These are phyloP conservation scores for Oncorhynchus nerka DNA, from an alignment of 2,113 vertebrate species.

Conservation along the genomic window DNA sequence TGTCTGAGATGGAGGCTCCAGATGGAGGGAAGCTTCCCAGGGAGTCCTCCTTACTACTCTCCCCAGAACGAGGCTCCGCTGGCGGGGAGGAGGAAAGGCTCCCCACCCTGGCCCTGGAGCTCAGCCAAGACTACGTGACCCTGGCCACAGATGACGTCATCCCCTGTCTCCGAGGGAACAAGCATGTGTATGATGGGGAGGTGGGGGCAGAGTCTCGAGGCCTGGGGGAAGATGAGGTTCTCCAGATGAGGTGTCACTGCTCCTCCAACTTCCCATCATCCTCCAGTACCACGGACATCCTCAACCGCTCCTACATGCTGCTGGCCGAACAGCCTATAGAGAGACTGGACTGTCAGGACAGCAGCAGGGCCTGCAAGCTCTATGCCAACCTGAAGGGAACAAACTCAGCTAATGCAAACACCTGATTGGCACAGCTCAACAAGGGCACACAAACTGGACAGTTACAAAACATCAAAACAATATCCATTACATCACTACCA, in stretches of 20 bases:
- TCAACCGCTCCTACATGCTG: constrained; percentile 67
- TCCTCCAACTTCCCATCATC: constrained; percentile 7
- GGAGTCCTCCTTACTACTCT: constrained; percentile 23
- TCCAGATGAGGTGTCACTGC: constrained; percentile 3
- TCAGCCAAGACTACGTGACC: constrained; percentile 69
- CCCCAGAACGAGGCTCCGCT: constrained; percentile 13
- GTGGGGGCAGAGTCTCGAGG: constrained; percentile 32
- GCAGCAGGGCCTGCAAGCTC: not conserved
- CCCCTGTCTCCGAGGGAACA: constrained; percentile 49
- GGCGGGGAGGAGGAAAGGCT: constrained; percentile 1
- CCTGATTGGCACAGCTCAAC: not conserved
- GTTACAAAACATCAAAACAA: too few relatives aligned
- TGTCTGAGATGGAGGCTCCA: constrained; percentile 52
- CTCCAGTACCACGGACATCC: constrained; percentile 37
- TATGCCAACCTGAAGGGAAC: constrained; percentile 28
- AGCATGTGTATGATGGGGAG: constrained; percentile 47
- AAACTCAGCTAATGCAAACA: not conserved
- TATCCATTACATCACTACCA: too few relatives aligned
- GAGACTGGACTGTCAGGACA: not conserved
- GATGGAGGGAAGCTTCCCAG: constrained; percentile 15
- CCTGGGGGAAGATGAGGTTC: not conserved
- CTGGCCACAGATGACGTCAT: constrained; percentile 56
- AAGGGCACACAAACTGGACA: not conserved
- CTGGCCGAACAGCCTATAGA: not conserved
- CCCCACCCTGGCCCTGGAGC: constrained; percentile 15